Percentiles rank a stretch among this genome's conserved stretches.
Conservation (phyloP, 2,888 invertebrate species). For the Atethmia centrago region DNA sequence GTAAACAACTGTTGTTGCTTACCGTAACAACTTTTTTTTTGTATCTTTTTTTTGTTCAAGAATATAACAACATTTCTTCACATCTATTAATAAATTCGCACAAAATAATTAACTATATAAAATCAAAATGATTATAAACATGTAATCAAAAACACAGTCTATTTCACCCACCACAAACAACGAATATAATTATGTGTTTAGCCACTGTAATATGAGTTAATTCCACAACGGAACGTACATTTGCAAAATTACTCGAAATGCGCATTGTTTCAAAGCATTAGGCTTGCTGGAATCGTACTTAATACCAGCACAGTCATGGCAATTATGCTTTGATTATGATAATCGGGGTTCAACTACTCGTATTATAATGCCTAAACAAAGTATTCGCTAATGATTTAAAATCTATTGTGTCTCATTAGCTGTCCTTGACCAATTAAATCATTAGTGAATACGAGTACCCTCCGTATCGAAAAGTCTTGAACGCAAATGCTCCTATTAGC, state of each 20-base stretch:
- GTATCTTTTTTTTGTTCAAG: too few species aligned
- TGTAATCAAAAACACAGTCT: neutral
- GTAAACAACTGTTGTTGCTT: neutral
- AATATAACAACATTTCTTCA: neutral
- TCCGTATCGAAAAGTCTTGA: too few species aligned
- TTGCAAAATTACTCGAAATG: slow-evolving; percentile 28
- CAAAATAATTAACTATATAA: neutral
- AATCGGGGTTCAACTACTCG: neutral
- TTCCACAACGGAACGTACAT: slow-evolving; percentile 13
- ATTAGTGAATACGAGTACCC: too few species aligned
- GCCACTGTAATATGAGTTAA: slow-evolving; percentile 9
- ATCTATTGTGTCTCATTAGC: too few species aligned
- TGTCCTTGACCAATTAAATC: too few species aligned
- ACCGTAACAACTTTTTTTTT: neutral
- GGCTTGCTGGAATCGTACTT: slow-evolving; percentile 19
- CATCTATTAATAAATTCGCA: neutral
- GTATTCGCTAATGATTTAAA: too few species aligned
- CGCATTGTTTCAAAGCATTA: slow-evolving; percentile 30
- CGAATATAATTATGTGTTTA: neutral
- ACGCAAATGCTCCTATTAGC: too few species aligned
- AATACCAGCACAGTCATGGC: neutral
- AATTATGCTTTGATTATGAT: slow-evolving; percentile 11
- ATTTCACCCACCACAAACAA: neutral
- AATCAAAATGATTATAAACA: neutral
- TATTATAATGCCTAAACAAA: neutral